Percentiles rank a stretch among this genome's conserved stretches.
Evolutionary conservation across 2,888 invertebrate genomes (phyloP).

Genomic region (Rambutsinella grinnellia): DNA sequence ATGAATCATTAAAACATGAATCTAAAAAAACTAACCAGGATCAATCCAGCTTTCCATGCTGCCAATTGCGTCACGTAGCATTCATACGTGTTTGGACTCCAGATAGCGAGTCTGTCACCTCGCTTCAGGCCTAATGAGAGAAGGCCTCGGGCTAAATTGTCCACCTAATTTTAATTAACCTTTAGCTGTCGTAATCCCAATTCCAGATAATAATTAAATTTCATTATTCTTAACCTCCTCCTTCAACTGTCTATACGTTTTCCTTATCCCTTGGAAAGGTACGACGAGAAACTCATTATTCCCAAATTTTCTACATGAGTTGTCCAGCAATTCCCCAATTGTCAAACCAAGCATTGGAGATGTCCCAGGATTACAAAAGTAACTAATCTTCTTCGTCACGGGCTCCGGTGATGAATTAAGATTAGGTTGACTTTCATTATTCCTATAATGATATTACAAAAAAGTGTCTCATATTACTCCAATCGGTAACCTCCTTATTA

Average conservation of each 20-base stretch:
- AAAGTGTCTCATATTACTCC: too few species aligned
- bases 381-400: constrained; percentile 41
- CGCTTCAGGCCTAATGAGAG: constrained; percentile 77
- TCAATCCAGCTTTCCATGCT: constrained; percentile 79
- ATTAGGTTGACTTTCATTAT: too few species aligned
- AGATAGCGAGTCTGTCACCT: constrained; percentile 84
- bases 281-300: constrained; percentile 75
- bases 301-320: constrained; percentile 72
- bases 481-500: too few species aligned
- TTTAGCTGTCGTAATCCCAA: too few species aligned
- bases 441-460: too few species aligned
- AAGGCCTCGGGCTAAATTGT: constrained; percentile 80
- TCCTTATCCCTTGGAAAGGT: constrained; percentile 71
- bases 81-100: constrained; percentile 82
- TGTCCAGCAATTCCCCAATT: constrained; percentile 74
- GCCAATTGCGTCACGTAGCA: constrained; percentile 83
- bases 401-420: too few species aligned
- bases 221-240: constrained; percentile 67
- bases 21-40: constrained; percentile 78
- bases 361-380: constrained; percentile 70
- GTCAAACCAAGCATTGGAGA: constrained; percentile 73
- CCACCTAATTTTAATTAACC: constrained; percentile 76
- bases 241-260: constrained; percentile 73
- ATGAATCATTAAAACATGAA: too few species aligned
- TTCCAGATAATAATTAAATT: not conserved